These are phyloP conservation scores for Polyergus mexicanus DNA, from an alignment of 1,140 invertebrate species.

Conservation along the genomic window DNA sequence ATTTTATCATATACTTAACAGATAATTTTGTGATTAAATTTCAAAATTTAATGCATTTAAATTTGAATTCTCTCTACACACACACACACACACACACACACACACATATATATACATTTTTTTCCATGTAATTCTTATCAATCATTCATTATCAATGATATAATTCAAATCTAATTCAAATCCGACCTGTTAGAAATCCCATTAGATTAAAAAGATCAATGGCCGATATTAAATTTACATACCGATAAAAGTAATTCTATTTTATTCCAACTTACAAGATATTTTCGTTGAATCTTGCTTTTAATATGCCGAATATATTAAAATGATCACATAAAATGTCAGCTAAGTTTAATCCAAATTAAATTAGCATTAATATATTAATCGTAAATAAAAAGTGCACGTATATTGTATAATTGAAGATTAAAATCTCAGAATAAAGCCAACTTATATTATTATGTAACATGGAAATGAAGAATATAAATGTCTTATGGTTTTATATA, in stretches of 20 bases:
- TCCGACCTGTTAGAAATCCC: background rate
- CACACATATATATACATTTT: too few relatives aligned
- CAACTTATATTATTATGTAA: background rate
- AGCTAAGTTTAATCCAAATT: background rate
- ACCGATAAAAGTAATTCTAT: background rate
- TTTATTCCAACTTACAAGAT: background rate
- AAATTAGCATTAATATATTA: slow-evolving; percentile 7
- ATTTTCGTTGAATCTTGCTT: background rate
- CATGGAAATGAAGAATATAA: slow-evolving; percentile 1
- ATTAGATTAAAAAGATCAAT: slow-evolving; percentile 11
- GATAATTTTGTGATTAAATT: slow-evolving; percentile 22
- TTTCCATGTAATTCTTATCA: slow-evolving; percentile 4
- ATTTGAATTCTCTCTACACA: background rate
- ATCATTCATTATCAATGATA: background rate
- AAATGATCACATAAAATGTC: background rate
- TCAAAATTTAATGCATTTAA: slow-evolving; percentile 1
- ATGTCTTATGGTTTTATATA: background rate
- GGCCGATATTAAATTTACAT: background rate
- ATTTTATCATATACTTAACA: slow-evolving; percentile 35
- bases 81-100: too few relatives aligned
- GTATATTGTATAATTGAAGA: background rate
- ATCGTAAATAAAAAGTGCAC: background rate
- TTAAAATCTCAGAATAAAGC: background rate
- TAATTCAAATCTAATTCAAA: background rate
- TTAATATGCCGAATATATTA: slow-evolving; percentile 15